phyloP scores from a whole-genome alignment of 2,113 vertebrate genomes.

The Ictalurus furcatus region DNA sequence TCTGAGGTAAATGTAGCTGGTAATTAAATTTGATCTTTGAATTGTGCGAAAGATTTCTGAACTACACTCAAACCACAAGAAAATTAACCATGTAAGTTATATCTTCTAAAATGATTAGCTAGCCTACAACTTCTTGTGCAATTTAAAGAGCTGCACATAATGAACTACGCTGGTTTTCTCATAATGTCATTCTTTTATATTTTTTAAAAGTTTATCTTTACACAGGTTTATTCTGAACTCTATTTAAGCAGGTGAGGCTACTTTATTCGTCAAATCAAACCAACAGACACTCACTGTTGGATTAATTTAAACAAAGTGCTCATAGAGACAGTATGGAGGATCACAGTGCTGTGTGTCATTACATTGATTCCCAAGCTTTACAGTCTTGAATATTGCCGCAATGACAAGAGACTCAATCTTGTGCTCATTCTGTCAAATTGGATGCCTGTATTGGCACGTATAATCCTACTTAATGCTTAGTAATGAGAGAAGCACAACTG shows the following conservation, averaged over 20 bases:
- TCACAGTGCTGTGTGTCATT: neutral
- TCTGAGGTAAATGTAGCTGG: neutral
- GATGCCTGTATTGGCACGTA: neutral
- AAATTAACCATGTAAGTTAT: neutral
- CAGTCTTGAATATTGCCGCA: neutral
- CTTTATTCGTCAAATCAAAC: neutral
- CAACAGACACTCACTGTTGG: neutral
- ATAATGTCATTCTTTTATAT: neutral
- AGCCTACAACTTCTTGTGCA: neutral
- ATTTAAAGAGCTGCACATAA: neutral
- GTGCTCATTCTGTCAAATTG: neutral
- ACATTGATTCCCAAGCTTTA: neutral
- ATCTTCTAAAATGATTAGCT: neutral
- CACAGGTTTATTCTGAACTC: neutral
- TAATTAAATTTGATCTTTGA: neutral
- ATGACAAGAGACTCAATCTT: conserved; percentile 13
- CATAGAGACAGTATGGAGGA: neutral
- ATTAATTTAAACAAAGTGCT: neutral
- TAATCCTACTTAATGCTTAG: conserved; percentile 42
- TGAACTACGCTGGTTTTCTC: neutral
- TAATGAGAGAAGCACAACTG: conserved; percentile 41
- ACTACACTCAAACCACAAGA: neutral
- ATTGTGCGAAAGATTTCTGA: neutral
- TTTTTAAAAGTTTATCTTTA: neutral
- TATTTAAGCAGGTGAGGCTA: neutral